phyloP scores from a whole-genome alignment of 1,140 invertebrate genomes.

The Leptinotarsa texana region DNA sequence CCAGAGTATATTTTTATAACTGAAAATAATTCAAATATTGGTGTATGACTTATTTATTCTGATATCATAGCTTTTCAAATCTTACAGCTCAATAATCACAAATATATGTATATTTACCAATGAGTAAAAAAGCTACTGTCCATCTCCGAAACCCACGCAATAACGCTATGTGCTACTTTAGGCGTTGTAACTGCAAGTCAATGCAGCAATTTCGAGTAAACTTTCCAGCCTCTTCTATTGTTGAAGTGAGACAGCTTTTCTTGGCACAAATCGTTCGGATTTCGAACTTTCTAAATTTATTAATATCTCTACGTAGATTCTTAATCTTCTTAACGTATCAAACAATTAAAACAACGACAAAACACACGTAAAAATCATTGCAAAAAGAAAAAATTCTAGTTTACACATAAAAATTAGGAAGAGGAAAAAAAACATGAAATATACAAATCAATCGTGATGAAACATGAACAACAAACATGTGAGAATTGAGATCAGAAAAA shows the following conservation, averaged over 20 bases:
- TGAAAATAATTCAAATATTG: background rate
- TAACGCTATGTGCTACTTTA: constrained; percentile 27
- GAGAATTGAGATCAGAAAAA: too few relatives aligned
- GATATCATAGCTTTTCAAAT: constrained; percentile 24
- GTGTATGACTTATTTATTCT: background rate
- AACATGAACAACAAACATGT: constrained; percentile 9
- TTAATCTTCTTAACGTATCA: background rate
- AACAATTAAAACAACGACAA: background rate
- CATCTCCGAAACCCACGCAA: constrained; percentile 28
- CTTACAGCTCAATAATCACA: constrained; percentile 30
- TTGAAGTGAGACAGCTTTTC: background rate
- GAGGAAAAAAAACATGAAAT: constrained; percentile 15
- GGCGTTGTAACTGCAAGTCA: background rate
- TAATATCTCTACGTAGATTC: background rate
- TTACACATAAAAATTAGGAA: constrained; percentile 17
- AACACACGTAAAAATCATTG: background rate
- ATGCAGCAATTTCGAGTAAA: background rate
- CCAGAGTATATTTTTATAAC: too few relatives aligned
- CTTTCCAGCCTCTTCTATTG: background rate
- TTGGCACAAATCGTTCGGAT: constrained; percentile 34
- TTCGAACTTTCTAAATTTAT: constrained; percentile 2
- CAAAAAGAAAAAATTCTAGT: background rate
- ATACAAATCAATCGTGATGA: constrained; percentile 27
- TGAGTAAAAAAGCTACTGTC: constrained; percentile 33
- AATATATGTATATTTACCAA: constrained; percentile 23